Base-by-base conservation (phyloP, 2,888 invertebrate species). In the Ectemnius cavifrons region DNA sequence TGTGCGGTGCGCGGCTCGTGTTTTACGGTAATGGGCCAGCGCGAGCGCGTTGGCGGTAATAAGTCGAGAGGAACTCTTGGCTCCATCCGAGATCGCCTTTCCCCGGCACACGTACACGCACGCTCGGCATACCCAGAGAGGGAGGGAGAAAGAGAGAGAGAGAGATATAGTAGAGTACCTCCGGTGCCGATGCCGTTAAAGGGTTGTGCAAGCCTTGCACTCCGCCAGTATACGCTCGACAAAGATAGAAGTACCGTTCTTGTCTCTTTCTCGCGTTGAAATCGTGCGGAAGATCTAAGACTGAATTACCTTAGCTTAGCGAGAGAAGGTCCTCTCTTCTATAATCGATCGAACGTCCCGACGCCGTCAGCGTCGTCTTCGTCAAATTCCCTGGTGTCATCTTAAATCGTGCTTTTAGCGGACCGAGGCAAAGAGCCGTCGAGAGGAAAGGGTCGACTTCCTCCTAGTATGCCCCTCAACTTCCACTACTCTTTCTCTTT, bases 391-490 rank as follows among this genome's bases (percentile, higher is more conserved):
- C 52, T 16, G 52, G 52, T 52, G 52, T 52, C 52, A 52, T 16
- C 52, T 52, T 52, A 52, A 52, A 52, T 52, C 52, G 52, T 16
- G 52, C 16, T 16, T 52, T 52, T 52, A 52, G 52, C 52, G 52
- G 52, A 13, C 58, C 27, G 58, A 20, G 57, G 23, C 13, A 11
- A 52, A 52, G 52, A 11, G 46, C 8, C 45, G 20, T 16, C 18
- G n/a, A 61, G 37, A 46, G 37, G 16, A 28, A 37, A 49, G 49
- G 60, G n/a, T 18, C 13, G 47, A 58, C 49, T 37, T 37, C 37
- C 37, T 11, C 5, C 37, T 37, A 8, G 37, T 11, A 1, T 6
- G 37, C 37, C 37, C 8, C 37, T 23, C 23, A 23, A 23, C 23
- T 23, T 23, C 23, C 20, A 20, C 2, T 20, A 1, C 23, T 23